Base-by-base conservation (phyloP, 2,113 vertebrate species). In the Excalfactoria chinensis region DNA sequence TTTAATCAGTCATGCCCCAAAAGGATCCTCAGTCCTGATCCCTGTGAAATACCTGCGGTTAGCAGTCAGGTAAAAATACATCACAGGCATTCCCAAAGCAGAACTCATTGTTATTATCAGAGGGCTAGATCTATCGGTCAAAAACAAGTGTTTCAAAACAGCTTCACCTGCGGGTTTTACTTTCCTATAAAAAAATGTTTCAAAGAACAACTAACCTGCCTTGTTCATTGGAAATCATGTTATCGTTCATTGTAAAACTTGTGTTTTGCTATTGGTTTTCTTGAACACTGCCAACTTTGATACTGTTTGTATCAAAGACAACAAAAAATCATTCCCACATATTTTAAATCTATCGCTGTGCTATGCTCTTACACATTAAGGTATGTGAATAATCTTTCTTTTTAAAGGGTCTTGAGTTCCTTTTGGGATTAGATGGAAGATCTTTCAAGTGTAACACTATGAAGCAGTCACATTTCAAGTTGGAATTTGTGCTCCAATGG, bases 401-500 rank as follows among this genome's bases (percentile, higher is more conserved):
- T 76, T 53, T 55, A 86, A 55, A 64, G 28, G 16, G 11, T 75
- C 75, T 85, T 89, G 74, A 81, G 18, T 71, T 94, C 4, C 68
- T 93, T 83, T 59, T 63, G 41, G 40, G 40, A 90, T 86, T 91
- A 95, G 62, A 49, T 59, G 19, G 40, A 82, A 89, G 34, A 41
- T 63, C 43, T 93, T 93, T 94, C 59, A 93, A 90, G 60, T 83
- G 34, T 59, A 93, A 71, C 30, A 32, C 43, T 81, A 86, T 62
- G 77, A 92, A 92, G 51, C 63, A 51, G 90, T 9, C 62, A 75
- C 43, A 86, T 92, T 95, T 88, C 82, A 71, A 78, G 69, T 91
- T 40, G 90, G 58, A 74, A 86, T 30, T 77, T 94, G 40, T 74
- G 53, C 59, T 93, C 21, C 15, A 1, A 18, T 78, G 63, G 72